Base-by-base conservation (phyloP, 2,888 invertebrate species). In the Platypus cylindrus region DNA sequence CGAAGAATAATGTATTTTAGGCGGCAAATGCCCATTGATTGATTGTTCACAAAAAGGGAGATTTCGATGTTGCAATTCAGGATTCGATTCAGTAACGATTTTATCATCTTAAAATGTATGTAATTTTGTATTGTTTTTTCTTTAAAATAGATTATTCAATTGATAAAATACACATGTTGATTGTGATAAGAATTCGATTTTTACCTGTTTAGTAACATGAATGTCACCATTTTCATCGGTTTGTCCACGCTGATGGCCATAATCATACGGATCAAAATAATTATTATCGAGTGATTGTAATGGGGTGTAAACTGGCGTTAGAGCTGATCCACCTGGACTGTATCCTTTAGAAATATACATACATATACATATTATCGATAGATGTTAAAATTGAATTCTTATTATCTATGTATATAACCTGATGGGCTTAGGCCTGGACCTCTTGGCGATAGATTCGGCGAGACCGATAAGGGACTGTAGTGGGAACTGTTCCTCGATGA, bases 191-290 rank as follows among this genome's bases (percentile, higher is more conserved):
- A n/a, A n/a, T n/a, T 20, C 9, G 9, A 7, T 20, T 20, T 20
- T 60, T 49, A 73, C 73, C 69, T 73, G 73, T 53, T 67, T 70
- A 22, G 61, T 61, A 32, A 73, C 68, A 34, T 71, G 70, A 44
- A 56, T 41, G 24, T 61, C 60, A 16, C 58, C 58, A 29, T 66
- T 65, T 24, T 47, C 44, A 13, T 50, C 48, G 17, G 48, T 45
- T 13, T 42, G 46, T 35, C 36, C 41, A 30, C 43, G 43, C 11
- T 33, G 16, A n/a, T 28, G 20, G 8, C 40, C 45, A 29, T 46
- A 45, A 20, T 59, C 58, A 44, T 53, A 48, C 3, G 45, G 32
- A 20, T 56, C 53, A 41, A 58, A 60, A 36, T 59, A 58, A 31
- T 58, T 53, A 33, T 58, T 52, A 37, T 60, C 60, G 32, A 61